phyloP scores from a whole-genome alignment of 1,140 invertebrate genomes.

The Araneus ventricosus region DNA sequence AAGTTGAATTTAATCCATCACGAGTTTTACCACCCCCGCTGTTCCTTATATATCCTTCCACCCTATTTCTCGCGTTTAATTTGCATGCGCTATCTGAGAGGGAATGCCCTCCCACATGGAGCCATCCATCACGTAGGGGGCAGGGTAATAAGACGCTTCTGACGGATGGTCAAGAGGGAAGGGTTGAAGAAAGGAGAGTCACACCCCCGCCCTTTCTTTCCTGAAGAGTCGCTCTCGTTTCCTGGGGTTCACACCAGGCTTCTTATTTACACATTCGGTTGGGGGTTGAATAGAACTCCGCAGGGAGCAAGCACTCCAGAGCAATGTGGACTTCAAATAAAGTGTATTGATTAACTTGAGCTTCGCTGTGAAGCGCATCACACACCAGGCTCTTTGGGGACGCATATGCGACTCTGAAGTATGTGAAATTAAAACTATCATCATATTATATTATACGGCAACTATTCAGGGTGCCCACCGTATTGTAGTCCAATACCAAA shows the following conservation, averaged over 20 bases:
- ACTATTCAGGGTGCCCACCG: too few species aligned
- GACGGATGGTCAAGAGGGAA: slow-evolving; percentile 41
- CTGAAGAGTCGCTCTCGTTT: background rate
- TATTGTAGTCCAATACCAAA: too few species aligned
- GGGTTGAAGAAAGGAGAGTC: background rate
- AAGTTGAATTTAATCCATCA: too few species aligned
- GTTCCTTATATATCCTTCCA: background rate
- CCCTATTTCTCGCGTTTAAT: background rate
- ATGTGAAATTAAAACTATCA: too few species aligned
- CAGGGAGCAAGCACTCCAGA: background rate
- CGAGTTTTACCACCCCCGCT: background rate
- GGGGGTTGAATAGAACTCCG: background rate
- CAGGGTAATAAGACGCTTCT: background rate
- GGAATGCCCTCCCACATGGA: background rate
- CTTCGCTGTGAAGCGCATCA: too few species aligned
- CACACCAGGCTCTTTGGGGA: too few species aligned
- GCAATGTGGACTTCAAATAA: too few species aligned
- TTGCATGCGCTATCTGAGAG: background rate
- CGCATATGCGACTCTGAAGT: too few species aligned
- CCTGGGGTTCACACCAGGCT: background rate
- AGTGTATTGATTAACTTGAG: too few species aligned
- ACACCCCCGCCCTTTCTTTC: background rate
- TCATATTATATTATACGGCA: too few species aligned
- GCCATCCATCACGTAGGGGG: background rate
- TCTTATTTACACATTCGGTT: background rate